These are phyloP conservation scores for Drosophila mettleri DNA, from an alignment of 2,888 invertebrate species.

Conservation along the genomic window DNA sequence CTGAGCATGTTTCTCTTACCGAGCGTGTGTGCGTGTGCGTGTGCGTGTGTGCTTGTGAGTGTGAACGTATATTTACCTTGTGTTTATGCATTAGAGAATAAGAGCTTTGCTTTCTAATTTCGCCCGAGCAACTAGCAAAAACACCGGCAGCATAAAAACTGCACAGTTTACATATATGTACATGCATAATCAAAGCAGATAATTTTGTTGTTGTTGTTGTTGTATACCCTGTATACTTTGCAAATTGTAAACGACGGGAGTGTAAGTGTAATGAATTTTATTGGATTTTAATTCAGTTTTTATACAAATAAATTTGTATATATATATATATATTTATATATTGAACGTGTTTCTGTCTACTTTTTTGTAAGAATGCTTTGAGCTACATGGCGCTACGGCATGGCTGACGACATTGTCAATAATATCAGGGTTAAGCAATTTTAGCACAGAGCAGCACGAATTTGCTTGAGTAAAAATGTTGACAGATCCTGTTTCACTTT, in stretches of 20 bases:
- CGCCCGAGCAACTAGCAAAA: conserved; percentile 49
- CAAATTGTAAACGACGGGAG: background rate
- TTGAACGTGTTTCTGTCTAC: background rate
- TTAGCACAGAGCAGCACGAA: background rate
- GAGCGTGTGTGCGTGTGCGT: conserved; percentile 4
- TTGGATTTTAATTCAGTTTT: background rate
- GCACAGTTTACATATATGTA: conserved; percentile 15
- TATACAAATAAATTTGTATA: too few species aligned
- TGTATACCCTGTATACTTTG: conserved; percentile 4
- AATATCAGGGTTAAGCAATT: background rate
- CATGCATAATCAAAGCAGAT: conserved; percentile 22
- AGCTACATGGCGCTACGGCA: too few species aligned
- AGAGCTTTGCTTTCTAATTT: conserved; percentile 77
- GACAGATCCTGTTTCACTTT: too few species aligned
- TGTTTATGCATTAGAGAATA: conserved; percentile 57
- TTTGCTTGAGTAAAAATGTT: background rate
- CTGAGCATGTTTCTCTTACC: background rate
- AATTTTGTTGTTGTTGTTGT: conserved; percentile 17
- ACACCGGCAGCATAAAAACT: conserved; percentile 65
- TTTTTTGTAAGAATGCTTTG: background rate
- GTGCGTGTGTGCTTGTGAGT: background rate
- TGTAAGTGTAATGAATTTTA: background rate
- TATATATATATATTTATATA: background rate
- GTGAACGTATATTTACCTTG: conserved; percentile 28
- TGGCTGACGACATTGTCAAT: too few species aligned